phyloP scores from a whole-genome alignment of 2,888 invertebrate species.

The Escarpia spicata region DNA sequence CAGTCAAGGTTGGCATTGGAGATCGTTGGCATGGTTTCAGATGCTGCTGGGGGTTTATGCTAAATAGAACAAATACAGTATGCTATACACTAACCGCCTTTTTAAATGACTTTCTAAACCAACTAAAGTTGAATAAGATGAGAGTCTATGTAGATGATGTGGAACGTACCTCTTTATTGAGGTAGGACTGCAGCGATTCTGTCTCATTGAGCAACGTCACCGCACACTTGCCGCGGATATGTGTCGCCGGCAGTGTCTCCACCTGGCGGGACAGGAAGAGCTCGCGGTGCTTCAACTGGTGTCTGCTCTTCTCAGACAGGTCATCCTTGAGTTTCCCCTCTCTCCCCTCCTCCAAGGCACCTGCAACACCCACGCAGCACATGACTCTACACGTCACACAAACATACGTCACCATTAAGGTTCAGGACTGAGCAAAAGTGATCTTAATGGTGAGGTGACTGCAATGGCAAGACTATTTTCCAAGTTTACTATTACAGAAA shows the following conservation, averaged over 20 bases:
- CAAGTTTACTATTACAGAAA: too few species aligned
- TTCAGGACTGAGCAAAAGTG: too few species aligned
- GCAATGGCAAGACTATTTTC: too few species aligned
- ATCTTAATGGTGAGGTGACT: too few species aligned
- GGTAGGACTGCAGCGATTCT: slow-evolving; percentile 94
- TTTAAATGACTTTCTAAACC: too few species aligned
- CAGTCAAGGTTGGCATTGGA: too few species aligned
- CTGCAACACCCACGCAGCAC: slow-evolving; percentile 63
- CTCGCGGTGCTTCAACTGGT: slow-evolving; percentile 97
- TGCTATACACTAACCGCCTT: too few species aligned
- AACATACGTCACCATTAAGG: too few species aligned
- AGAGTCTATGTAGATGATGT: background rate
- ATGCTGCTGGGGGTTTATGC: too few species aligned
- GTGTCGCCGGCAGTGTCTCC: slow-evolving; percentile 97
- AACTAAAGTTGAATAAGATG: background rate
- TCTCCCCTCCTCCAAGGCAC: slow-evolving; percentile 76
- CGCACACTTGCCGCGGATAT: slow-evolving; percentile 98
- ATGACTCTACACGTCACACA: background rate
- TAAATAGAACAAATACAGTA: too few species aligned
- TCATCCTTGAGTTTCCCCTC: slow-evolving; percentile 45
- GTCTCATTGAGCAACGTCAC: slow-evolving; percentile 99
- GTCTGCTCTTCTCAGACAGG: slow-evolving; percentile 74
- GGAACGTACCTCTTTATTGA: slow-evolving; percentile 88
- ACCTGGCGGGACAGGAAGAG: slow-evolving; percentile 93
- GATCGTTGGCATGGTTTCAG: too few species aligned